Conservation (phyloP, 2,888 invertebrate species). For the Agapetus fuscipes region DNA sequence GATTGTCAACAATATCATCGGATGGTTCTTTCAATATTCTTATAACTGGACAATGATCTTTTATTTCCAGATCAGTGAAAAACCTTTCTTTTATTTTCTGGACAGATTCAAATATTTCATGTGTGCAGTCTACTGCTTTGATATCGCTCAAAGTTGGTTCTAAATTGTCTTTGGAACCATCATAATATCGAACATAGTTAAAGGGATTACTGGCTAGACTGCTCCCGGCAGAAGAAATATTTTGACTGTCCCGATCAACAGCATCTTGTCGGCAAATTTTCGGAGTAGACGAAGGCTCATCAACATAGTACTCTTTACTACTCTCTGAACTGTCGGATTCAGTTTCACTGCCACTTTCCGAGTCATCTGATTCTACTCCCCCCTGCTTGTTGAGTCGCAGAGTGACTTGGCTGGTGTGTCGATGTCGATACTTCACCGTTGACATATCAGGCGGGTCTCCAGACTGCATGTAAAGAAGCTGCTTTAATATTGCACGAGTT, state of each 20-base stretch:
- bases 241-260: slow-evolving; percentile 40
- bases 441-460: slow-evolving; percentile 43
- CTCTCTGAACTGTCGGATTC: slow-evolving; percentile 37
- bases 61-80: slow-evolving; percentile 3
- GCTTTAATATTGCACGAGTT: slow-evolving; percentile 60
- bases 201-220: slow-evolving; percentile 53
- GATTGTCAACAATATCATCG: slow-evolving; percentile 3
- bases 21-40: slow-evolving; percentile 13
- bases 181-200: slow-evolving; percentile 58
- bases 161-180: slow-evolving; percentile 35
- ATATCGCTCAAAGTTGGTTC: slow-evolving; percentile 25
- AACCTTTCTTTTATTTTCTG: slow-evolving; percentile 6
- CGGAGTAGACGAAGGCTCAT: slow-evolving; percentile 23
- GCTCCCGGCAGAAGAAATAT: slow-evolving; percentile 40
- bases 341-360: slow-evolving; percentile 34
- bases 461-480: slow-evolving; percentile 56
- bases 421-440: slow-evolving; percentile 36
- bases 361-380: slow-evolving; percentile 34
- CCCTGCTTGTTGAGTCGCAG: slow-evolving; percentile 38
- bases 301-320: slow-evolving; percentile 26
- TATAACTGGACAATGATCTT: slow-evolving; percentile 10
- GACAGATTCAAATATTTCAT: slow-evolving; percentile 30
- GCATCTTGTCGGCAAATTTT: slow-evolving; percentile 52
- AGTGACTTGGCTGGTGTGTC: slow-evolving; percentile 39
- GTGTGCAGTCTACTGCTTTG: slow-evolving; percentile 36